Percentiles rank a stretch among this genome's conserved stretches.
Evolutionary conservation across 2,113 vertebrate species (phyloP).

Genomic region (Myotis lucifugus): DNA sequence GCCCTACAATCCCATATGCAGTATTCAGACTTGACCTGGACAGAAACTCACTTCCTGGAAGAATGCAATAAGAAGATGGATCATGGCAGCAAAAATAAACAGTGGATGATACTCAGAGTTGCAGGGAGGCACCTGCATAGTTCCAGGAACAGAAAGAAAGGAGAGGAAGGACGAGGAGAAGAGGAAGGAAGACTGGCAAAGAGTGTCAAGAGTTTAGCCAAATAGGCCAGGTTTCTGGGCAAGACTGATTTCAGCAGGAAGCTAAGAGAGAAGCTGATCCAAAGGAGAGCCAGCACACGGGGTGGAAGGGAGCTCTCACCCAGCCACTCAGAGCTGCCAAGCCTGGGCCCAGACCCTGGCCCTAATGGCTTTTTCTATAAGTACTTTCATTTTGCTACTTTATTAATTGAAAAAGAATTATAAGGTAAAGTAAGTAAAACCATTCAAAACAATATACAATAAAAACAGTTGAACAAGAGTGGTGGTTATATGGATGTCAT

Average conservation of each 20-base stretch:
- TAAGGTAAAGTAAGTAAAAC: not conserved
- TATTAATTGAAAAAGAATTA: not conserved
- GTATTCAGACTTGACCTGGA: not conserved
- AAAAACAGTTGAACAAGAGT: not conserved
- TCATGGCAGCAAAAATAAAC: not conserved
- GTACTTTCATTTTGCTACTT: not conserved
- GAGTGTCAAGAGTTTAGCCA: not conserved
- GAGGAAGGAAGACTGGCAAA: not conserved
- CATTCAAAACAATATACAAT: not conserved
- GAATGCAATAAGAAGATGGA: not conserved
- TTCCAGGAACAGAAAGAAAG: not conserved
- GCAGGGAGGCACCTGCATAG: not conserved
- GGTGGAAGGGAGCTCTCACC: not conserved
- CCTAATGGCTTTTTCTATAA: not conserved
- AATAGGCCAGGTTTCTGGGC: not conserved
- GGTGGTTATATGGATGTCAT: not conserved
- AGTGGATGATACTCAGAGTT: not conserved
- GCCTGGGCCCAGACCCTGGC: not conserved
- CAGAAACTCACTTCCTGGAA: conserved; percentile 17
- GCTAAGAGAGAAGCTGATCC: not conserved
- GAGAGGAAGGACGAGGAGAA: not conserved
- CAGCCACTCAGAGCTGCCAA: not conserved
- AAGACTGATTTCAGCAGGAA: not conserved
- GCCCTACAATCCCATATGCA: not conserved
- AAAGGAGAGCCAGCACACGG: not conserved